Evolutionary conservation across 2,888 invertebrate species (phyloP), one percentile per base, ranked within the genome.

Genomic region (Heliconius charithonia): DNA sequence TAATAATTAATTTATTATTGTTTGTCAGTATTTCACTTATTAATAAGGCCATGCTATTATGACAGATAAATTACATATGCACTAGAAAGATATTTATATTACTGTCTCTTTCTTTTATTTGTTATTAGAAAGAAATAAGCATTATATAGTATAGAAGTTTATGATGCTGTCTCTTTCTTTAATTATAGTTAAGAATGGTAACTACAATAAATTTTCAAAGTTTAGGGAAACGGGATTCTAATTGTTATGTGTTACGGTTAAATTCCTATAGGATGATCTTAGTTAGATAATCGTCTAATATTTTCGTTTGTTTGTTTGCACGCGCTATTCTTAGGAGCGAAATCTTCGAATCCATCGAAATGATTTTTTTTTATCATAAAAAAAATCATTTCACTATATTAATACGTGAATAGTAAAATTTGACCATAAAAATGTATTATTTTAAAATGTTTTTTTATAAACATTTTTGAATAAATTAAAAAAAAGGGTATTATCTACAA

Each of bases 231-330:
- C 13, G 56, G 32, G 13, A 56, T 56, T 12, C 51, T 29, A 29
- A 71, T 22, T 51, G 71, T 70, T 66, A 27, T 72, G 22, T 56
- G 71, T 72, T 72, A 72, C 71, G 71, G 71, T 72, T 71, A 32
- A 56, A 71, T 27, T 71, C 29, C 13, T 22, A 71, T 32, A 32
- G 13, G 32, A 71, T 56, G 51, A 70, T 70, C 27, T 22, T 71
- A 71, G 12, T 71, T 19, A 51, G 71, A 56, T 51, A 9, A 22
- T 51, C 51, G 7, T 51, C 19, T 45, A 22, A 51, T 51, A 3
- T 22, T 51, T 7, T 51, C 9, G 51, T 19, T 51, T 19, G 19
- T 22, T 51, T 51, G 3, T 19, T 51, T 13, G 41, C 41, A 45
- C 41, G 41, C 41, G 0, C 3, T 45, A 45, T 45, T 13, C 41